Conservation (phyloP, 1,140 invertebrate species). For the Grapholita molesta region DNA sequence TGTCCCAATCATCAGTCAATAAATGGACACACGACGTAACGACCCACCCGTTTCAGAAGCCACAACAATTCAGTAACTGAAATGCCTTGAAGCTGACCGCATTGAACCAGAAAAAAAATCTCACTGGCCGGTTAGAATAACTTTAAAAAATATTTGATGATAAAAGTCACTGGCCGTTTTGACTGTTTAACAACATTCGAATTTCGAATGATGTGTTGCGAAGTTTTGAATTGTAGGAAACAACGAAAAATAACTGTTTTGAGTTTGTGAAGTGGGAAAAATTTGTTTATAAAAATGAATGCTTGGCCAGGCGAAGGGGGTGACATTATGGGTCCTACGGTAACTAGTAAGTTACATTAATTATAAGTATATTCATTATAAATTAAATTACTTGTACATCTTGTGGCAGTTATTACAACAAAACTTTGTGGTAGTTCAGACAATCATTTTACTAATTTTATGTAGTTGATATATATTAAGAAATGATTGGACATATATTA, state of each 20-base stretch:
- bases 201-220: not conserved
- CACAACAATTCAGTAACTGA: conserved; percentile 49
- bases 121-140: not conserved
- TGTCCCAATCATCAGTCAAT: not conserved
- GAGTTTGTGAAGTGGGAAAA: not conserved
- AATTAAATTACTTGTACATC: too few relatives aligned
- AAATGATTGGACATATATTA: too few relatives aligned
- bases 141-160: too few relatives aligned
- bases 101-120: not conserved
- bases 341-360: conserved; percentile 47
- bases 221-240: not conserved
- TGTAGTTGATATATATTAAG: too few relatives aligned
- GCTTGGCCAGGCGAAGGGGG: conserved; percentile 50
- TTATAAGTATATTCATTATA: not conserved
- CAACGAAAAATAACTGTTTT: not conserved
- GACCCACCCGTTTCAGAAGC: conserved; percentile 35
- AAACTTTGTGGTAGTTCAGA: too few relatives aligned
- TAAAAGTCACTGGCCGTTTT: conserved; percentile 16
- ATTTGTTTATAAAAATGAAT: conserved; percentile 40
- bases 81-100: conserved; percentile 31
- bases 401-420: too few relatives aligned
- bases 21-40: conserved; percentile 7
- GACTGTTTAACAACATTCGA: not conserved
- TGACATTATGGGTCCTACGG: conserved; percentile 59
- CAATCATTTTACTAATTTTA: too few relatives aligned